Evolutionary conservation across 2,888 invertebrate species (phyloP), one percentile per base, ranked within the genome.

Genomic region (Pseudococcus jackbeardsleyi): DNA sequence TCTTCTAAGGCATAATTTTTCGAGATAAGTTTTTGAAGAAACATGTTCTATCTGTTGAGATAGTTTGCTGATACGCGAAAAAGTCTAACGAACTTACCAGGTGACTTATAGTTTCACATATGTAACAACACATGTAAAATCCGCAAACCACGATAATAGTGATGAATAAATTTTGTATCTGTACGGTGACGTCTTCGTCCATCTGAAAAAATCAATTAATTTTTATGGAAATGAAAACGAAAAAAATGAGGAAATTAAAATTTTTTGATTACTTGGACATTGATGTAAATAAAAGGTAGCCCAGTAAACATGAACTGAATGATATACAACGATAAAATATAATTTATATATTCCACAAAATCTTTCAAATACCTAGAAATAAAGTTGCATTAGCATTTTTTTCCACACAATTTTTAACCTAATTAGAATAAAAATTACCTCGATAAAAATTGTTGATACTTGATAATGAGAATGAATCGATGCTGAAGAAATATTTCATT

Each of bases 111-210:
- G 79, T 82, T 82, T 82, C 46, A 46, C 79, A 42, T 46, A 9
- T 17, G 79, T 82, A 77, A 82, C 79, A 82, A 42, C 79, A 46
- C 2, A 82, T 19, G 19, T 82, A 82, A 77, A 77, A 77, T 77
- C 77, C 77, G n/a, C 42, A 77, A 5, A 77, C 11, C 6, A 42
- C 42, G 77, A 77, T 5, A 9, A 77, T n/a, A 2, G n/a, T 26
- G 77, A n/a, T 15, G 42, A 77, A 42, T 82, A 82, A 82, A 82
- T 72, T 72, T 19, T 72, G 68, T 26, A 68, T 68, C 22, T 68
- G 68, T 68, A 68, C 26, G 5, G 68, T 12, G 26, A 68, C 9
- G 7, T 68, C 26, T 68, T 68, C 68, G 22, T 26, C 68, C 68
- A 68, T 68, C 22, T 68, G 68, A 68, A 12, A 68, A 68, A 68